A percentile compares a stretch with the other conserved stretches of the same genome.
Evolutionary conservation across 2,888 invertebrate genomes (phyloP).

Genomic region (Drosophila niveifrons): DNA sequence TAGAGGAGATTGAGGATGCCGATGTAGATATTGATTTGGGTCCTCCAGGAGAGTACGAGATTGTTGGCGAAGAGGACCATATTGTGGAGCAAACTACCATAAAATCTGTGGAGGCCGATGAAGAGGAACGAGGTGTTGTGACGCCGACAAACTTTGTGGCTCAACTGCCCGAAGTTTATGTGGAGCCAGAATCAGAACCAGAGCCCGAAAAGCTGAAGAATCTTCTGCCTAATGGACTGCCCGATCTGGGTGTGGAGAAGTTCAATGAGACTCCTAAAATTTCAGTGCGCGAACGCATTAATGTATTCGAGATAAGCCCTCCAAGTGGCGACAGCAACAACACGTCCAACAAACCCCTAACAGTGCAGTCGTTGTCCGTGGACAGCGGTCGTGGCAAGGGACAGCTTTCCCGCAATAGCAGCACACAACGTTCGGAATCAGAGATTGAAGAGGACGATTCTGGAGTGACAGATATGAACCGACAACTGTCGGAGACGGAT

Average conservation of each 20-base stretch:
- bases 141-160: conserved; percentile 75
- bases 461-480: conserved; percentile 90
- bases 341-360: conserved; percentile 50
- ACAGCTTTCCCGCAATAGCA: conserved; percentile 82
- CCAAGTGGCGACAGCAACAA: conserved; percentile 19
- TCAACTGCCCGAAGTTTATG: conserved; percentile 66
- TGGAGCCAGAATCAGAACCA: conserved; percentile 58
- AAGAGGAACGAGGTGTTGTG: conserved; percentile 52
- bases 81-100: conserved; percentile 40
- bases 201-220: conserved; percentile 42
- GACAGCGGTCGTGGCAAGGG: conserved; percentile 78
- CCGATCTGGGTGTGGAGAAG: conserved; percentile 73
- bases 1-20: conserved; percentile 29
- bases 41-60: conserved; percentile 60
- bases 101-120: conserved; percentile 27
- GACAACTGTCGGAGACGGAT: conserved; percentile 89
- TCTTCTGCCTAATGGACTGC: conserved; percentile 66
- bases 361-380: conserved; percentile 76
- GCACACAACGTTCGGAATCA: conserved; percentile 86
- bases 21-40: conserved; percentile 42
- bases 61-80: conserved; percentile 54
- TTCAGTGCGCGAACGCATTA: conserved; percentile 83
- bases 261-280: conserved; percentile 74
- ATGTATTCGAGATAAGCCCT: conserved; percentile 79
- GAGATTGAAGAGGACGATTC: conserved; percentile 89